Base-by-base conservation (phyloP, 2,797 vertebrate genomes). In the Xenops minutus region DNA sequence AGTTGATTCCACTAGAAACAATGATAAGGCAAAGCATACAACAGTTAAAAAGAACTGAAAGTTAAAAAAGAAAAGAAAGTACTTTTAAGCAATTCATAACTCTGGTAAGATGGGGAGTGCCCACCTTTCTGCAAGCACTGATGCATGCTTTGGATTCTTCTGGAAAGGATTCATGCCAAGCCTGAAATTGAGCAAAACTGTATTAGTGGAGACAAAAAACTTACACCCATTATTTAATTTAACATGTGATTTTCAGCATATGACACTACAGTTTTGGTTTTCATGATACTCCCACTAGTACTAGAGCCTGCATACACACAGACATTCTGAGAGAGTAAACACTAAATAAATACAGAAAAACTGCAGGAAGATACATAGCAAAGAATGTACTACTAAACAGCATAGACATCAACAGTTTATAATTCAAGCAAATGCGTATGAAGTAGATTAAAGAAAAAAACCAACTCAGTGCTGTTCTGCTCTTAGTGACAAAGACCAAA, bases 91-190 rank as follows among this genome's bases (percentile, higher is more conserved):
- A 52, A 63, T 46, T 76, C 11, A 0, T 63, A 76, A 66, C 23
- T 69, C 23, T 30, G 41, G 80, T 56, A 82, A 66, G 67, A 68
- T 0, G n/a, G 21, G 46, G 8, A 59, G 14, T 14, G 34, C 97
- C 93, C 80, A 99, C 99, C 99, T 99, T 98, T 99, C 99, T 86
- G 99, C 97, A 83, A 99, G 97, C 77, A 99, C 99, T 0, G 99
- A 99, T 3, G 99, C 99, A 54, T 99, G 99, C 94, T 99, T 99
- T 58, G 99, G 99, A 96, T 99, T 99, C 98, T 99, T 99, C 98
- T 99, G 99, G 97, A 99, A 99, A 12, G 99, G 98, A 97, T 99
- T 99, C 99, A 99, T 99, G 72, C 99, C 99, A 49, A 99, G 98
- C 54, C 99, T 99, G 96, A 78, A 95, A 96, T 85, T 10, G 89